These are phyloP conservation scores for Papilio elwesi DNA, from an alignment of 2,888 invertebrate species.

Conservation along the genomic window DNA sequence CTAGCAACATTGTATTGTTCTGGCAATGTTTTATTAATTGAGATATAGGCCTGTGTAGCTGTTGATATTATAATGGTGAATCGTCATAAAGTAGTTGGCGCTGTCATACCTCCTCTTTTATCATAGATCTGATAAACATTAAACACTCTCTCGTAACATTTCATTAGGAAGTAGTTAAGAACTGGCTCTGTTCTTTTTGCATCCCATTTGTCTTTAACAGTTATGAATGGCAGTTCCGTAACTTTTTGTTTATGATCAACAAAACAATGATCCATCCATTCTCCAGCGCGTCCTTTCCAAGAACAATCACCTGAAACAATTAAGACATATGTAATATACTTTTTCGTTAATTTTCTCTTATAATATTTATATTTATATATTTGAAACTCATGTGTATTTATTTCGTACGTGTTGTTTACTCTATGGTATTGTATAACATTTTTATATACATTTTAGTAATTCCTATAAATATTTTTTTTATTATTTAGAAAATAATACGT, in stretches of 20 bases:
- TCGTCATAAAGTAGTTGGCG: no score
- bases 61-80: no score
- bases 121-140: conserved; percentile 83
- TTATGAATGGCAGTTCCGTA: conserved; percentile 78
- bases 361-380: no score
- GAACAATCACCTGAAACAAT: conserved; percentile 74
- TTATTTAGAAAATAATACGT: no score
- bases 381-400: not conserved
- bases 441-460: no score
- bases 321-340: not conserved
- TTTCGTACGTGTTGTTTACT: no score
- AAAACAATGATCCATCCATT: conserved; percentile 86
- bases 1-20: no score
- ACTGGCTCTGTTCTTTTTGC: conserved; percentile 77
- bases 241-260: conserved; percentile 79
- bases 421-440: no score
- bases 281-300: conserved; percentile 85
- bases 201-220: conserved; percentile 77
- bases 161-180: conserved; percentile 76
- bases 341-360: conserved; percentile 17
- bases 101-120: conserved; percentile 70
- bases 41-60: no score
- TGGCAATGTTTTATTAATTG: no score
- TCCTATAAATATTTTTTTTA: no score
- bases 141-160: conserved; percentile 77